Conservation (phyloP, 2,113 vertebrate genomes). For the Mormyrus lacerda region DNA sequence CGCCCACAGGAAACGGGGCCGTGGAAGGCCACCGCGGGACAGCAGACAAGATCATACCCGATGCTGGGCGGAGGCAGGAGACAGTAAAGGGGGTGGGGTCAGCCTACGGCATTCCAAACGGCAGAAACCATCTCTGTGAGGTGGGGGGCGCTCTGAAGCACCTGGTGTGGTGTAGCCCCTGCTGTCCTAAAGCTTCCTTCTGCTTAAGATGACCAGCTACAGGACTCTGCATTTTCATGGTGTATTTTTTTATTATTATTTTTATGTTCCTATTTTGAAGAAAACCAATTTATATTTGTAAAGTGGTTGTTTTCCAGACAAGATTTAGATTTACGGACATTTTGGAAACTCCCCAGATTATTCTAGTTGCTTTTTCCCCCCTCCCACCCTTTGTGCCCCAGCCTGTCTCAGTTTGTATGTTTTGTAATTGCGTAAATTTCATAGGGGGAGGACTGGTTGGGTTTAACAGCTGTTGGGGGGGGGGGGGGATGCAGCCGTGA, state of each 20-base stretch:
- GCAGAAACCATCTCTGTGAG: conserved; percentile 54
- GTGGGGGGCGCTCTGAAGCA: conserved; percentile 33
- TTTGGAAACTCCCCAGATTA: background rate
- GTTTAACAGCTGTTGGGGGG: background rate
- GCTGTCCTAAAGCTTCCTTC: conserved; percentile 36
- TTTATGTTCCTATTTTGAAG: conserved; percentile 57
- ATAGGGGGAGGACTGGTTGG: background rate
- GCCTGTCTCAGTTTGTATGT: background rate
- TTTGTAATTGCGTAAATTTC: background rate
- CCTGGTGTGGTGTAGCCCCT: conserved; percentile 23
- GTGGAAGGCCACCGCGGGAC: conserved; percentile 21
- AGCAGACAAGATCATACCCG: conserved; percentile 47
- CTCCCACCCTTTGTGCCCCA: background rate
- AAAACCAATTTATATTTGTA: conserved; percentile 69
- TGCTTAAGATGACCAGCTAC: conserved; percentile 29
- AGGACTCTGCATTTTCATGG: conserved; percentile 34
- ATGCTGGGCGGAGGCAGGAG: conserved; percentile 16
- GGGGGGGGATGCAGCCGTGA: background rate
- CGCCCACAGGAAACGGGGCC: background rate
- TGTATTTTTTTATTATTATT: conserved; percentile 35
- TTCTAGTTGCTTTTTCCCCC: background rate
- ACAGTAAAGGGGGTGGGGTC: conserved; percentile 50
- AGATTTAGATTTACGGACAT: background rate
- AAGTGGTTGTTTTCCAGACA: conserved; percentile 38
- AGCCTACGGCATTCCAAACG: conserved; percentile 66